Evolutionary conservation across 2,797 vertebrate genomes (phyloP).

Genomic region (Chloroceryle inda): DNA sequence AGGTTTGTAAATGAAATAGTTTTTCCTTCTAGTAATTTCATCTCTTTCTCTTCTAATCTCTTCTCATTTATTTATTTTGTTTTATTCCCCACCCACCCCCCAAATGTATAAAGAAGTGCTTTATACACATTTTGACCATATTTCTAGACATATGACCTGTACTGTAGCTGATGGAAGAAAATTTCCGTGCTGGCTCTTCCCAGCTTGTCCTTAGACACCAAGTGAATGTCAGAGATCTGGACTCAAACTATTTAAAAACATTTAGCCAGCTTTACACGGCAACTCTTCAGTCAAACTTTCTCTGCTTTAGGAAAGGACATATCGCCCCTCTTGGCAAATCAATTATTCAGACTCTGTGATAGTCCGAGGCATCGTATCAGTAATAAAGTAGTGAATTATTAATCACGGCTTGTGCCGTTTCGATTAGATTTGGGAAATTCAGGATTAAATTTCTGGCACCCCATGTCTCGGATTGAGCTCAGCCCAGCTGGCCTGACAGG

Average conservation of each 20-base stretch:
- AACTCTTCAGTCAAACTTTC: slow-evolving; percentile 70
- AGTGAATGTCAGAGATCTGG: slow-evolving; percentile 52
- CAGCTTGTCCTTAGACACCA: slow-evolving; percentile 23
- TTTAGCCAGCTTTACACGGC: slow-evolving; percentile 56
- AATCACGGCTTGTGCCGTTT: slow-evolving; percentile 75
- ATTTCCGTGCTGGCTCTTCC: not conserved
- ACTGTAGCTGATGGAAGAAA: not conserved
- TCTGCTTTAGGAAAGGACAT: slow-evolving; percentile 72
- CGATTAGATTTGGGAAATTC: slow-evolving; percentile 81
- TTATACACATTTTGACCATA: not conserved
- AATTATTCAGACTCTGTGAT: slow-evolving; percentile 81
- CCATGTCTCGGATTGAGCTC: slow-evolving; percentile 72
- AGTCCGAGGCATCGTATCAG: slow-evolving; percentile 77
- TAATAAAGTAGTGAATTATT: slow-evolving; percentile 83
- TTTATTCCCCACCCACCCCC: not conserved
- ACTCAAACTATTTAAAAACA: slow-evolving; percentile 61
- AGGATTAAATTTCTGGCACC: slow-evolving; percentile 81
- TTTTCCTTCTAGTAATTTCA: not conserved
- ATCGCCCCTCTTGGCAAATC: slow-evolving; percentile 72
- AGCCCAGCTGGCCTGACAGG: slow-evolving; percentile 76
- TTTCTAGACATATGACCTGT: not conserved
- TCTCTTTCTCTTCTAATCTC: not conserved
- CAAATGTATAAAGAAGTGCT: not conserved
- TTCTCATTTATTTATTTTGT: not conserved
- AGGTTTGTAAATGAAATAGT: not conserved